Base-by-base conservation (phyloP, 2,113 vertebrate genomes). In the Pontoporia blainvillei region DNA sequence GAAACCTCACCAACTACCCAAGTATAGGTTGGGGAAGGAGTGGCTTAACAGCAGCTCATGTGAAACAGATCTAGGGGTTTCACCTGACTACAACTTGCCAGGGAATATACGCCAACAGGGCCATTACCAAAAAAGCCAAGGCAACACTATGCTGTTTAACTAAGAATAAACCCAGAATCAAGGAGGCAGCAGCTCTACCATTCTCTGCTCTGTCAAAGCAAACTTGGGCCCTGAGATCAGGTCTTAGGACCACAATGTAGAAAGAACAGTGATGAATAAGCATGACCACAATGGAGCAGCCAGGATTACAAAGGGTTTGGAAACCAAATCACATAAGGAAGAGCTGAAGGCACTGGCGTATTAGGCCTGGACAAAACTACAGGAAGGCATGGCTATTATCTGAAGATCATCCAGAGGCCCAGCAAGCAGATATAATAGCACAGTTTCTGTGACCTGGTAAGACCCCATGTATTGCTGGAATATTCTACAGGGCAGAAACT, bases 1-100 rank as follows among this genome's bases (percentile, higher is more conserved):
- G 49, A 86, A 97, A 93, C 54, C 41, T 89, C 71, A 81, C 64
- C 59, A 87, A 88, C 39, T 92, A 83, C 57, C 14, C 67, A 90
- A 89, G 67, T 20, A 72, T 2, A 82, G 67, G 29, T 88, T 29
- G 8, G 46, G 44, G 20, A 84, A 91, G 61, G 36, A 95, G 17
- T 75, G 21, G 57, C 61, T 86, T 91, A 76, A 83, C 0, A 66
- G 64, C 12, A 61, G 83, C 54, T 90, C 90, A 71, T 4, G 1
- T n/a, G 21, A 91, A 91, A 82, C 66, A 83, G 36, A 87, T 31
- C 44, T 31, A 59, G n/a, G 67, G 49, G 44, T 90, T 95, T 92
- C 52, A 90, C 81, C 3, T 82, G 41, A 83, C 54, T 71, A 94
- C 69, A 91, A 82, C 93, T 6, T 69, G 46, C 64, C n/a, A 91